A percentile compares a stretch with the other conserved stretches of the same genome.
Conservation (phyloP, 2,113 vertebrate species). For the Kobus ellipsiprymnus region DNA sequence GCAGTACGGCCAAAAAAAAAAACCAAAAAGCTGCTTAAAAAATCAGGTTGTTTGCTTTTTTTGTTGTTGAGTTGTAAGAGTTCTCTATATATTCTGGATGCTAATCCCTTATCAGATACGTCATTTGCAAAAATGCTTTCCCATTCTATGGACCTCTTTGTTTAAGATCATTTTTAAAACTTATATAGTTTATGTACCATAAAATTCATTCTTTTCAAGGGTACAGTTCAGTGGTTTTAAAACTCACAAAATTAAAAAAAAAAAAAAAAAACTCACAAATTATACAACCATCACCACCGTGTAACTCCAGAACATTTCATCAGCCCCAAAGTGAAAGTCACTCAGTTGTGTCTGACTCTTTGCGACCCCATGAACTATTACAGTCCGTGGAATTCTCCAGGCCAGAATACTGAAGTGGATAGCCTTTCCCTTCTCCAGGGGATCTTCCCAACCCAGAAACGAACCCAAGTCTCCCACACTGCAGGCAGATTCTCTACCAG, state of each 20-base stretch:
- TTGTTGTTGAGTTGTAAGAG: neutral
- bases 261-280: neutral
- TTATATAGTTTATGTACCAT: neutral
- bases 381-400: neutral
- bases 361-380: neutral
- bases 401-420: neutral
- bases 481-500: neutral
- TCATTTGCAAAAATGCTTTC: neutral
- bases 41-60: neutral
- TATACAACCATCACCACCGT: neutral
- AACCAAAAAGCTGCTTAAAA: neutral
- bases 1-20: neutral
- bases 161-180: neutral
- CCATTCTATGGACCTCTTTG: neutral
- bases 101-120: neutral
- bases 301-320: neutral
- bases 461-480: neutral
- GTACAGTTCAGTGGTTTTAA: neutral
- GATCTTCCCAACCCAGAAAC: neutral
- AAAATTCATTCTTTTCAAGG: neutral
- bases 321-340: neutral
- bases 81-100: neutral
- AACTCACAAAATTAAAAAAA: neutral
- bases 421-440: neutral
- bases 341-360: neutral